Percentiles rank a stretch among this genome's conserved stretches.
Conservation (phyloP, 2,113 vertebrate species). For the Chaetorhynchus papuensis region DNA sequence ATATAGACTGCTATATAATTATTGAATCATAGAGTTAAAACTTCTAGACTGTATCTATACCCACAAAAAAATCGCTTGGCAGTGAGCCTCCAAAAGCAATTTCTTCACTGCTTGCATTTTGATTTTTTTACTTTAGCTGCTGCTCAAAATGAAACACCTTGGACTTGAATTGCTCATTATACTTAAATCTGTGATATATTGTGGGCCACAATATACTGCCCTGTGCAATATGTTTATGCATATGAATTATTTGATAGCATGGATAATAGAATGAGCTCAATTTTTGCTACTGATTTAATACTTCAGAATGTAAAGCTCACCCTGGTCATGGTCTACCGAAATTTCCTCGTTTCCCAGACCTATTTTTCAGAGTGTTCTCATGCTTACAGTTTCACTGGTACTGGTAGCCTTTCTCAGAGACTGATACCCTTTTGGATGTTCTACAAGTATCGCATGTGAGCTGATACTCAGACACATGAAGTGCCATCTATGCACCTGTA, state of each 20-base stretch:
- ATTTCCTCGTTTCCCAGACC: not conserved
- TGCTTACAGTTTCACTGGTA: not conserved
- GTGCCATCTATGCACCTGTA: not conserved
- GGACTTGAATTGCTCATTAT: slow-evolving; percentile 66
- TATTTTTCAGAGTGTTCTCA: not conserved
- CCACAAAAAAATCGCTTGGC: slow-evolving; percentile 52
- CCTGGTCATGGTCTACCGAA: not conserved
- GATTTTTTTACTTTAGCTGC: slow-evolving; percentile 52
- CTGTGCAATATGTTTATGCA: slow-evolving; percentile 30
- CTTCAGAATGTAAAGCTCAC: not conserved
- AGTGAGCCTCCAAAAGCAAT: slow-evolving; percentile 30
- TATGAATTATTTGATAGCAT: slow-evolving; percentile 14
- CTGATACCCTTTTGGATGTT: not conserved
- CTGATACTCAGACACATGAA: not conserved
- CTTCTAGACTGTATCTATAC: slow-evolving; percentile 31
- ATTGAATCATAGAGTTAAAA: slow-evolving; percentile 33
- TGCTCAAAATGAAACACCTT: slow-evolving; percentile 45
- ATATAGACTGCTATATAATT: not conserved
- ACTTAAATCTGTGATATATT: slow-evolving; percentile 41
- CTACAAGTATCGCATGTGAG: not conserved
- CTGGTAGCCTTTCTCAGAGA: not conserved
- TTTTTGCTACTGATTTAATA: not conserved
- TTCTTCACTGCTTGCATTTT: slow-evolving; percentile 38
- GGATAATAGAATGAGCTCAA: not conserved
- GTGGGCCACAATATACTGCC: slow-evolving; percentile 30